Evolutionary conservation across 2,888 invertebrate genomes (phyloP).

Genomic region (Lycophotia porphyrea): DNA sequence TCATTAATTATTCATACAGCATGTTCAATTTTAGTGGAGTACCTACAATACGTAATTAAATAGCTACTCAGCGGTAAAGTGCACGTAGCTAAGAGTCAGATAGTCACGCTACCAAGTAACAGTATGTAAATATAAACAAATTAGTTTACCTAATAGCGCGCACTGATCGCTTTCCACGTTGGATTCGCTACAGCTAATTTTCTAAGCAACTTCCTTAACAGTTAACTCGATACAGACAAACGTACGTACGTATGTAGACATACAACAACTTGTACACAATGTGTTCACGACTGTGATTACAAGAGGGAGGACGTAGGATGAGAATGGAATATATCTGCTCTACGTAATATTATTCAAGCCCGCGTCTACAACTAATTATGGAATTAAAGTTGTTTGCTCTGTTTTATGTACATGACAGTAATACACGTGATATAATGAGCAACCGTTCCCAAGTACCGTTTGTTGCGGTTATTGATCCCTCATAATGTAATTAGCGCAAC

Average conservation of each 20-base stretch:
- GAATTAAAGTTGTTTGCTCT: slow-evolving; percentile 25
- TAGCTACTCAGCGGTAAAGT: slow-evolving; percentile 53
- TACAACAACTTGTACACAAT: slow-evolving; percentile 26
- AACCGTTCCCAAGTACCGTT: background rate
- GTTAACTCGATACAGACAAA: slow-evolving; percentile 29
- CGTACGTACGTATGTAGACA: slow-evolving; percentile 10
- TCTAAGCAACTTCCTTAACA: slow-evolving; percentile 52
- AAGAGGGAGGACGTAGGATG: background rate
- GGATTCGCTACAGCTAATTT: slow-evolving; percentile 53
- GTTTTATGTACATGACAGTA: slow-evolving; percentile 8
- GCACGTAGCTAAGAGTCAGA: slow-evolving; percentile 54
- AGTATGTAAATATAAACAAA: slow-evolving; percentile 72
- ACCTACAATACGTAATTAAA: slow-evolving; percentile 58
- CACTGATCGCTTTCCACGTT: slow-evolving; percentile 61
- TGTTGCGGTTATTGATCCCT: slow-evolving; percentile 44
- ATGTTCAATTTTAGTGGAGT: slow-evolving; percentile 56
- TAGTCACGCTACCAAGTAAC: slow-evolving; percentile 65
- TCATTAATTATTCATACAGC: slow-evolving; percentile 62
- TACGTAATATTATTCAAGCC: slow-evolving; percentile 15
- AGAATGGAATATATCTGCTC: slow-evolving; percentile 10
- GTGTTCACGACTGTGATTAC: slow-evolving; percentile 29
- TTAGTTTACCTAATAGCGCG: slow-evolving; percentile 70
- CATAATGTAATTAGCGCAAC: slow-evolving; percentile 61
- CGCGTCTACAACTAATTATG: slow-evolving; percentile 13
- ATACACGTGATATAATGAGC: slow-evolving; percentile 15